Base-by-base conservation (phyloP, 2,888 invertebrate genomes). In the Acanthacorydalis orientalis region DNA sequence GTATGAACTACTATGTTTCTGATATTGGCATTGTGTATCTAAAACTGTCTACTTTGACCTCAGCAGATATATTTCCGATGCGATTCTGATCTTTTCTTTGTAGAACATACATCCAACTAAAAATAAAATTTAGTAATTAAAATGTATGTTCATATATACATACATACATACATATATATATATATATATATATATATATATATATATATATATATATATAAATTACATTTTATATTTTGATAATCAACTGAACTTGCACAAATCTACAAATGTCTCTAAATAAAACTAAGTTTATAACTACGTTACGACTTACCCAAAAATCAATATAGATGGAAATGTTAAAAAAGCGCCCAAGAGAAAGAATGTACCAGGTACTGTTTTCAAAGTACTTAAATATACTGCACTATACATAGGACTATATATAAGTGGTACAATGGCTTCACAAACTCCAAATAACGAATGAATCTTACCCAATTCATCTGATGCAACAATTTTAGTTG, bases 401-500 rank as follows among this genome's bases (percentile, higher is more conserved):
- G 67, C 67, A 55, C 70, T 74, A 61, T 75, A 77, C 46, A 75
- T 60, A 1, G 75, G 74, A 2, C 70, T 69, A 56, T 73, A 70
- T 45, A 74, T 63, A 46, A 73, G 69, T 1, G 72, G 70, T 6
- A 72, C 73, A 51, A 76, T 54, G 2, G 74, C 73, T 59, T 77
- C 76, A 32, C 72, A 71, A 59, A 77, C 70, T 50, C 74, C 75
- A 55, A 76, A 72, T 56, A 77, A 67, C 58, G 77, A 77, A 50
- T 65, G 64, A 1, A 64, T 62, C 56, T 66, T 67, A 10, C 65
- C 66, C 45, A 65, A 51, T 53, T 66, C 64, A 33, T 62, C 57
- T 47, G 60, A 58, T 1, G 62, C 57, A 4, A 65, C 67, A 4
- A 64, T 54, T 57, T 66, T 67, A 2, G 65, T 64, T 11, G 61